Evolutionary conservation across 2,888 invertebrate species (phyloP).

Genomic region (Meiosimyza platycephala): DNA sequence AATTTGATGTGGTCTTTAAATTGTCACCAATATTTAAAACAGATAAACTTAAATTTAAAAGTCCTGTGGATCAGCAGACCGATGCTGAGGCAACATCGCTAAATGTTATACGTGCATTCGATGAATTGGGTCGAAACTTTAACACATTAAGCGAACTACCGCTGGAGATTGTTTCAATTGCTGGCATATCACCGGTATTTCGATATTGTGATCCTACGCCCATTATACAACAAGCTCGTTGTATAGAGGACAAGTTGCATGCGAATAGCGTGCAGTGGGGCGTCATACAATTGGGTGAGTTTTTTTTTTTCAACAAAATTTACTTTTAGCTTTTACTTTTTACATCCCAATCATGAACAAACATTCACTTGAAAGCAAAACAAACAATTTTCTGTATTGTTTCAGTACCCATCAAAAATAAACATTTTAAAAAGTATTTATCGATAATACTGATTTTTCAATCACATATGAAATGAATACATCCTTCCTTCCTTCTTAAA

Average conservation of each 20-base stretch:
- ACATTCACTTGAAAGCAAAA: constrained; percentile 9
- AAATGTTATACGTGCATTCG: constrained; percentile 73
- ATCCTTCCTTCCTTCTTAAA: too few relatives aligned
- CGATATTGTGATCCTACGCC: constrained; percentile 78
- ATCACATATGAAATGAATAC: too few relatives aligned
- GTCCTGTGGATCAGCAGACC: constrained; percentile 64
- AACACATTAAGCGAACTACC: constrained; percentile 79
- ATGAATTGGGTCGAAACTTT: constrained; percentile 77
- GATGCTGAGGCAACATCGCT: constrained; percentile 77
- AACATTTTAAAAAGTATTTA: too few relatives aligned
- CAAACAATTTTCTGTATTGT: too few relatives aligned
- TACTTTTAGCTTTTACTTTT: not conserved
- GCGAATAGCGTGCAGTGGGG: constrained; percentile 67
- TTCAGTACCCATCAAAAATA: too few relatives aligned
- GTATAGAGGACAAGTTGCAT: constrained; percentile 50
- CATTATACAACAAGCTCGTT: constrained; percentile 62
- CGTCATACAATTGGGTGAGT: constrained; percentile 73
- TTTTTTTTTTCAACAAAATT: constrained; percentile 18
- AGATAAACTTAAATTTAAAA: constrained; percentile 47
- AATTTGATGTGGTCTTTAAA: constrained; percentile 73
- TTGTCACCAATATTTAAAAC: constrained; percentile 58
- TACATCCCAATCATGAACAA: not conserved
- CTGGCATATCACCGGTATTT: constrained; percentile 80
- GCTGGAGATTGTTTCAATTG: constrained; percentile 82
- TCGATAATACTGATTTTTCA: too few relatives aligned